A percentile compares a stretch with the other conserved stretches of the same genome.
Evolutionary conservation across 2,797 vertebrate species (phyloP).

Genomic region (Melanotaenia boesemani): DNA sequence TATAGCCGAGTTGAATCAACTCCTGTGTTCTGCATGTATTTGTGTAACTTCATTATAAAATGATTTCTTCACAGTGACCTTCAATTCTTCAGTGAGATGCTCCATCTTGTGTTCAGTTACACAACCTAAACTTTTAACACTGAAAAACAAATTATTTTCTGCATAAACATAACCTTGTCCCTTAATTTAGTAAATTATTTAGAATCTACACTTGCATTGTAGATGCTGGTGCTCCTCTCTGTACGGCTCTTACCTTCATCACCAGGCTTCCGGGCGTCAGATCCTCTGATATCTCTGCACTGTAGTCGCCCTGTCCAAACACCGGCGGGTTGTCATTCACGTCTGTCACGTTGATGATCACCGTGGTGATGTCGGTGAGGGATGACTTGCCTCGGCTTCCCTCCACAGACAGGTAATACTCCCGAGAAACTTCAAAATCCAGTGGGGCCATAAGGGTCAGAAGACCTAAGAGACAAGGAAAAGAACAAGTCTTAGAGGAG

Average conservation of each 20-base stretch:
- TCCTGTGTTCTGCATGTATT: too few species aligned
- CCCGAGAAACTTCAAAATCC: slow-evolving; percentile 90
- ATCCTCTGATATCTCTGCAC: slow-evolving; percentile 86
- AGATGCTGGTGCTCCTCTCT: too few species aligned
- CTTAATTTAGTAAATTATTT: too few species aligned
- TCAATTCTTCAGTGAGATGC: not conserved
- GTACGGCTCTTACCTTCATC: slow-evolving; percentile 83
- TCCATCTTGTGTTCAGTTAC: too few species aligned
- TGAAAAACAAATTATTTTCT: not conserved
- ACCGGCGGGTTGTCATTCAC: slow-evolving; percentile 91
- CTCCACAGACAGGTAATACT: slow-evolving; percentile 92
- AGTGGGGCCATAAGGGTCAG: slow-evolving; percentile 85
- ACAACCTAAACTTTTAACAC: not conserved
- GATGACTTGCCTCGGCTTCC: slow-evolving; percentile 88
- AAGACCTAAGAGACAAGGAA: slow-evolving; percentile 41
- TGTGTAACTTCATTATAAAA: too few species aligned
- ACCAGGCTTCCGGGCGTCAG: slow-evolving; percentile 85
- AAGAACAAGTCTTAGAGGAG: not conserved
- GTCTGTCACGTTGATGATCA: slow-evolving; percentile 93
- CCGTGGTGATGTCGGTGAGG: slow-evolving; percentile 88
- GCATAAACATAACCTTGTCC: not conserved
- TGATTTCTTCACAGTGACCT: not conserved
- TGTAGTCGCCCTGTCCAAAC: slow-evolving; percentile 86
- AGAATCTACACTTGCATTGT: not conserved
- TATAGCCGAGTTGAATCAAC: too few species aligned